Evolutionary conservation across 2,797 vertebrate genomes (phyloP).

Genomic region (Ispidina picta): DNA sequence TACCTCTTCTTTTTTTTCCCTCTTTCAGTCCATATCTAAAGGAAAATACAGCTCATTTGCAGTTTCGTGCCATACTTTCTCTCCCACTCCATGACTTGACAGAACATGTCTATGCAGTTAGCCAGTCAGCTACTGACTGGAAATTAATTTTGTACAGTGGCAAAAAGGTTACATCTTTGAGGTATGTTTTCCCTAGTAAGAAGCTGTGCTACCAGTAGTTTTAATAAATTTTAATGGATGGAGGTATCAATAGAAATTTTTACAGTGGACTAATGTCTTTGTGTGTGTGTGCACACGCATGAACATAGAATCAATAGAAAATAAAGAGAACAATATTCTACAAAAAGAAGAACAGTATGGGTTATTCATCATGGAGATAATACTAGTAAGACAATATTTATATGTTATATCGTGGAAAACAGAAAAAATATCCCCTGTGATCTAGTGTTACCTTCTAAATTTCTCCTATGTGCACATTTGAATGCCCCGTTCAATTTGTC

Average conservation of each 20-base stretch:
- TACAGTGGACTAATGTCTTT: background rate
- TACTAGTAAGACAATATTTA: background rate
- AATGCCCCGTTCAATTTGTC: background rate
- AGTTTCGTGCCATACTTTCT: background rate
- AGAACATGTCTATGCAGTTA: background rate
- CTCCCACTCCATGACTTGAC: background rate
- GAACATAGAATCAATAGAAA: background rate
- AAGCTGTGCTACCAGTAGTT: background rate
- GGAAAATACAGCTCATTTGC: background rate
- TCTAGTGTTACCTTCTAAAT: background rate
- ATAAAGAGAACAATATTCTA: background rate
- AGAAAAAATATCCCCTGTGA: background rate
- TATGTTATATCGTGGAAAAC: background rate
- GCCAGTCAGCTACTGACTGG: background rate
- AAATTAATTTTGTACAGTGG: background rate
- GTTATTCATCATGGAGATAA: background rate
- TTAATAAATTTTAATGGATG: background rate
- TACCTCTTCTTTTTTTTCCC: background rate
- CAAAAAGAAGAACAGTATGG: background rate
- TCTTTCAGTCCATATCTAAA: background rate
- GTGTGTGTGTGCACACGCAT: background rate
- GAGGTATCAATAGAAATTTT: background rate
- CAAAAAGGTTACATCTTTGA: background rate
- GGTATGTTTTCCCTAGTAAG: background rate
- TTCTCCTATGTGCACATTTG: background rate